These are phyloP conservation scores for human DNA, from an alignment of 2,113 vertebrate species.

Conservation along the genomic window GRCh38 chr17:55668501-55669000, in stretches of 20 bases:
- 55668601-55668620: not conserved
- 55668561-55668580: not conserved
- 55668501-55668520: slow-evolving; percentile 36
- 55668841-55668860: not conserved
- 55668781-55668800: not conserved
- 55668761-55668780: not conserved
- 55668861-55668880: not conserved
- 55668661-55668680: not conserved
- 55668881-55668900: not conserved
- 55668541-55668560: not conserved
- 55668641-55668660: not conserved
- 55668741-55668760: not conserved
- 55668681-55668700: not conserved
- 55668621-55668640: not conserved
- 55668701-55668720: not conserved
- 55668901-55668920: not conserved
- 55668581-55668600: not conserved
- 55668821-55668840: slow-evolving; percentile 62
- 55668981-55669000: not conserved
- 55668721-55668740: not conserved
- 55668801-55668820: slow-evolving; percentile 48
- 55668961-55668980: not conserved
- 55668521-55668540: not conserved
- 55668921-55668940: not conserved
- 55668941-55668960: not conserved